A percentile compares a stretch with the other conserved stretches of the same genome.
These are phyloP conservation scores for Podarcis raffonei DNA, from an alignment of 2,113 vertebrate species.

Conservation along the genomic window DNA sequence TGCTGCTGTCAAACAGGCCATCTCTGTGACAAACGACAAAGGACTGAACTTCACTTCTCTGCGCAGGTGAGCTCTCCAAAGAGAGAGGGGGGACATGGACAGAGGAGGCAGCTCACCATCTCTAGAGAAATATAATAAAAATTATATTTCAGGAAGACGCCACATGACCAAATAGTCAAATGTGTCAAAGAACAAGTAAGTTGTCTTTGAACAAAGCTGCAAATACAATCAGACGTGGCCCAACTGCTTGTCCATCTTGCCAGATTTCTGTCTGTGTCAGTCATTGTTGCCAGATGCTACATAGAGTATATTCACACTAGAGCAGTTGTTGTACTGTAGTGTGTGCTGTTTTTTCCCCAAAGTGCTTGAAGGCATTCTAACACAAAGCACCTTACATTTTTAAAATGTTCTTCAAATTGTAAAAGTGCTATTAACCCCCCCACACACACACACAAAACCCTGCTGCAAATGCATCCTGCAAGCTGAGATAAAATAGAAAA, in stretches of 20 bases:
- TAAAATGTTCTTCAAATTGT: neutral
- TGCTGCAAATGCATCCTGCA: neutral
- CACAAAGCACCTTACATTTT: neutral
- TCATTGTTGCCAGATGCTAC: neutral
- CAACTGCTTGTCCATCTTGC: neutral
- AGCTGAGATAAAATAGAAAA: neutral
- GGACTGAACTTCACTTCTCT: conserved; percentile 66
- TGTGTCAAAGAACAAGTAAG: neutral
- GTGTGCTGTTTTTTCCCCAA: neutral
- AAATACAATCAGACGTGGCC: neutral
- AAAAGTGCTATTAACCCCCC: neutral
- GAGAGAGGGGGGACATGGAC: too few relatives aligned
- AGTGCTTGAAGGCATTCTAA: neutral
- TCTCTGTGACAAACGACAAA: conserved; percentile 57
- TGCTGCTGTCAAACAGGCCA: conserved; percentile 55
- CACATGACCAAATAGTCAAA: too few relatives aligned
- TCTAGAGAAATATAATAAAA: neutral
- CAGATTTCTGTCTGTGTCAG: neutral
- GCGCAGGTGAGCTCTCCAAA: conserved; percentile 50
- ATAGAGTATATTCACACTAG: neutral
- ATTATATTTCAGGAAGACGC: neutral
- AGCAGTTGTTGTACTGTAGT: neutral
- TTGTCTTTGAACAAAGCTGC: neutral
- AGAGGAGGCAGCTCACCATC: neutral
- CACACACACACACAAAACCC: too few relatives aligned